These are phyloP conservation scores for Andrena praecox DNA, from an alignment of 2,888 invertebrate species.

Conservation along the genomic window DNA sequence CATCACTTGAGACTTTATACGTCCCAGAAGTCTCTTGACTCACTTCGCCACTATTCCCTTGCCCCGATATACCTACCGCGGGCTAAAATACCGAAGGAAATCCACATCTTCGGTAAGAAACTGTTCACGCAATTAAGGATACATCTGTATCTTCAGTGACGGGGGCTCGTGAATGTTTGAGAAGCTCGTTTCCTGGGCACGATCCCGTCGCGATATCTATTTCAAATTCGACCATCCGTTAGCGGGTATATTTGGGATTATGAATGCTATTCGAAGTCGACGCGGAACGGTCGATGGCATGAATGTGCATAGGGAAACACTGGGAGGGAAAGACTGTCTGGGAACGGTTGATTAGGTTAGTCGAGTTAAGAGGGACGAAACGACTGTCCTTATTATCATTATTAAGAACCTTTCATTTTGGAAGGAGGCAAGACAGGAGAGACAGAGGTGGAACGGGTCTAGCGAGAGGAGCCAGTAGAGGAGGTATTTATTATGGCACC, in stretches of 20 bases:
- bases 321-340: conserved; percentile 54
- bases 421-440: conserved; percentile 49
- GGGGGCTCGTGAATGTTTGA: conserved; percentile 42
- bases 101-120: too few relatives aligned
- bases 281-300: conserved; percentile 45
- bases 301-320: conserved; percentile 58
- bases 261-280: conserved; percentile 52
- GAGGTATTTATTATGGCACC: conserved; percentile 77
- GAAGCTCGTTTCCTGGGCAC: conserved; percentile 34
- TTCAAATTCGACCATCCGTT: conserved; percentile 49
- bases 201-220: conserved; percentile 40
- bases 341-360: conserved; percentile 71
- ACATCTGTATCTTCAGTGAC: not conserved
- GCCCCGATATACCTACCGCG: too few relatives aligned
- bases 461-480: conserved; percentile 62
- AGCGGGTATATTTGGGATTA: conserved; percentile 55
- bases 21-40: too few relatives aligned
- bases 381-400: conserved; percentile 73
- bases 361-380: conserved; percentile 66
- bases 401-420: conserved; percentile 70
- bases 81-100: too few relatives aligned
- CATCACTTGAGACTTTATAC: too few relatives aligned
- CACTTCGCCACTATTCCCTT: too few relatives aligned
- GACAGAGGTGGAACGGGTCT: conserved; percentile 43
- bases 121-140: not conserved